phyloP scores from a whole-genome alignment of 2,888 invertebrate genomes.

The Oscheius sp. region DNA sequence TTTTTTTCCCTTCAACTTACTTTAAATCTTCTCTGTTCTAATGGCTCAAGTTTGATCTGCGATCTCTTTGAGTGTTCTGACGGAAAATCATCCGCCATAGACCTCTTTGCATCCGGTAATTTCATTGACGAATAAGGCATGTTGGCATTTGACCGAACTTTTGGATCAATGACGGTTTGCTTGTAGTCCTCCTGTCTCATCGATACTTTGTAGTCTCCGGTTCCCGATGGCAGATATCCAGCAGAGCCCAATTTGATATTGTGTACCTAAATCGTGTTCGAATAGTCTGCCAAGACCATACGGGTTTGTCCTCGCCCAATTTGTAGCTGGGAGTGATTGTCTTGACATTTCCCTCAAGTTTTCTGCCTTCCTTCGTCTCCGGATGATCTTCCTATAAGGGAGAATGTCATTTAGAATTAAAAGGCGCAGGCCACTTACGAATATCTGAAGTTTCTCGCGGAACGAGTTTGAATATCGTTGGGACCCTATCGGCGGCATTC shows the following conservation, averaged over 20 bases:
- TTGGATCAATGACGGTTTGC: constrained; percentile 70
- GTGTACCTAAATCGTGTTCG: constrained; percentile 40
- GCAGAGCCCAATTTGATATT: constrained; percentile 51
- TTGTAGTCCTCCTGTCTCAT: constrained; percentile 66
- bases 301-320: constrained; percentile 58
- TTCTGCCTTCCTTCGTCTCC: constrained; percentile 48
- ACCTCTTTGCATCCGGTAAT: constrained; percentile 50
- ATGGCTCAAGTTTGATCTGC: constrained; percentile 67
- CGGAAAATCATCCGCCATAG: constrained; percentile 65
- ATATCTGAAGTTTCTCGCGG: constrained; percentile 29
- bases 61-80: constrained; percentile 61
- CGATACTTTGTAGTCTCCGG: constrained; percentile 66
- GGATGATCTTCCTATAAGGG: constrained; percentile 56
- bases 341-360: constrained; percentile 47
- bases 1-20: constrained; percentile 30
- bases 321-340: constrained; percentile 68
- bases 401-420: neutral
- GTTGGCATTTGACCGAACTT: constrained; percentile 65
- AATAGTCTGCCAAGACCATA: too few relatives aligned
- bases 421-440: constrained; percentile 19
- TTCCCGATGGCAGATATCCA: constrained; percentile 54
- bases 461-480: constrained; percentile 22
- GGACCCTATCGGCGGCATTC: constrained; percentile 17
- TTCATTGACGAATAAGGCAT: constrained; percentile 55
- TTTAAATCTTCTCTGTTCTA: constrained; percentile 66